Conservation (phyloP, 2,113 vertebrate genomes). For the Gallinago jamesoni region DNA sequence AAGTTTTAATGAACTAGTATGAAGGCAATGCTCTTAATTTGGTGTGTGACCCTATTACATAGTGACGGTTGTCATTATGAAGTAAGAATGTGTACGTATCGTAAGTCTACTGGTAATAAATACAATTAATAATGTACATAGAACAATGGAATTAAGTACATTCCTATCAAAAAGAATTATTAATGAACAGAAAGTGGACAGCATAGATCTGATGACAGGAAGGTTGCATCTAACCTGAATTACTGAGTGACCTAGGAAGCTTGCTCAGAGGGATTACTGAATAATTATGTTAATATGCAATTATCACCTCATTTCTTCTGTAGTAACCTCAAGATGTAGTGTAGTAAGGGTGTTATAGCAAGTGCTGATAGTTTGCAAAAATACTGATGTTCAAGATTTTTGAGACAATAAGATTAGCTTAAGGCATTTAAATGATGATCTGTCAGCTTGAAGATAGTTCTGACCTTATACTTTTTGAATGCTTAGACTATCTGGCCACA, state of each 20-base stretch:
- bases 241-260: slow-evolving; percentile 84
- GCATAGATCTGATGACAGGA: slow-evolving; percentile 78
- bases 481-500: slow-evolving; percentile 64
- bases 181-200: slow-evolving; percentile 84
- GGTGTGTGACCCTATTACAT: slow-evolving; percentile 23
- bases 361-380: slow-evolving; percentile 89
- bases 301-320: slow-evolving; percentile 91
- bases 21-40: slow-evolving; percentile 22
- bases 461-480: slow-evolving; percentile 77
- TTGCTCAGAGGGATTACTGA: slow-evolving; percentile 84
- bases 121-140: slow-evolving; percentile 78
- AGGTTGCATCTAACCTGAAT: slow-evolving; percentile 81
- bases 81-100: slow-evolving; percentile 61
- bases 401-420: slow-evolving; percentile 78
- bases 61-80: slow-evolving; percentile 50
- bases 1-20: slow-evolving; percentile 48
- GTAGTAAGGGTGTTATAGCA: slow-evolving; percentile 84
- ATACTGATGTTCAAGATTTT: slow-evolving; percentile 84
- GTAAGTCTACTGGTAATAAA: slow-evolving; percentile 69
- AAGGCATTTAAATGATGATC: slow-evolving; percentile 76
- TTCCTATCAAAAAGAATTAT: slow-evolving; percentile 74
- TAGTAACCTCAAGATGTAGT: slow-evolving; percentile 87
- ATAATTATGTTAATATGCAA: slow-evolving; percentile 97
- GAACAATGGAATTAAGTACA: slow-evolving; percentile 69
- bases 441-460: slow-evolving; percentile 78